These are phyloP conservation scores for Nemurella pictetii DNA, from an alignment of 2,888 invertebrate species.

Conservation along the genomic window DNA sequence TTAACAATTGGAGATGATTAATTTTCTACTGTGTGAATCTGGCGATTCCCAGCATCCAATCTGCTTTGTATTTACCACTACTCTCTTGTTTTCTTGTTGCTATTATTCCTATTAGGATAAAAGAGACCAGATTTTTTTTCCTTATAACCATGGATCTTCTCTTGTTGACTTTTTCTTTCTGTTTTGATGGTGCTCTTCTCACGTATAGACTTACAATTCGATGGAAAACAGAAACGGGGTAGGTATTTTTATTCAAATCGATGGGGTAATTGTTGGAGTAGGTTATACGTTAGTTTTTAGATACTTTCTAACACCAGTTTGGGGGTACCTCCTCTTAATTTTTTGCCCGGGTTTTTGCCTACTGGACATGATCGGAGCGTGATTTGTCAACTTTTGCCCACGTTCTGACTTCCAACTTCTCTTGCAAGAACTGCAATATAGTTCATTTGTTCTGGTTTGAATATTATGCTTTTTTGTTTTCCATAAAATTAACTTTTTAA, in stretches of 20 bases:
- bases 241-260: constrained; percentile 53
- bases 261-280: neutral
- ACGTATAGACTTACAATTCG: constrained; percentile 64
- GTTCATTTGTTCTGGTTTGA: too few relatives aligned
- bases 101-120: neutral
- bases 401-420: too few relatives aligned
- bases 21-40: neutral
- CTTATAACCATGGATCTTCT: constrained; percentile 29
- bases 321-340: too few relatives aligned
- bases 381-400: too few relatives aligned
- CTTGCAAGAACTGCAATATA: too few relatives aligned
- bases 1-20: neutral
- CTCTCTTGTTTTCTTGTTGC: neutral
- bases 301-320: too few relatives aligned
- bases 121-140: neutral
- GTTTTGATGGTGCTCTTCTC: constrained; percentile 44
- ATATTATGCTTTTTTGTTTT: too few relatives aligned
- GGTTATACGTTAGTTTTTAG: too few relatives aligned
- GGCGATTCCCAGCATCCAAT: neutral
- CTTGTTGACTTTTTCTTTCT: constrained; percentile 39
- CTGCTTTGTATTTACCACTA: neutral
- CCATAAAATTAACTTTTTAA: too few relatives aligned
- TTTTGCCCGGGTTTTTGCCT: too few relatives aligned
- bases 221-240: constrained; percentile 64
- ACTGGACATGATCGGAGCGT: too few relatives aligned